Base-by-base conservation (phyloP, 2,113 vertebrate species). In the Orcinus orca region DNA sequence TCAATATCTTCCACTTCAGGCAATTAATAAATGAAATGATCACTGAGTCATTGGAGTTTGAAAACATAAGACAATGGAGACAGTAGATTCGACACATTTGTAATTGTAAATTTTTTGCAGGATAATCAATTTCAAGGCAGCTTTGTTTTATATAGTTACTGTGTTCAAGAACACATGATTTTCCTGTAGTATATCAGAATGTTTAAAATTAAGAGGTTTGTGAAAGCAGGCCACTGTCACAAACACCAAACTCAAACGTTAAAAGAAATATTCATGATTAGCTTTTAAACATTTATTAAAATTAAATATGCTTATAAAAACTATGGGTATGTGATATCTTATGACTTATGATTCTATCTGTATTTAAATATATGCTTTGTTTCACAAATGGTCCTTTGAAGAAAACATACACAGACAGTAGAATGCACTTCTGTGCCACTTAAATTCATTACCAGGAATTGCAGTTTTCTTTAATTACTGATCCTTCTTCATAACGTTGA, bases 401-500 rank as follows among this genome's bases (percentile, higher is more conserved):
- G 62, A 87, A 93, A 88, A 73, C 5, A 90, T 41, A 44, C 2
- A 71, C 12, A 36, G 5, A 70, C 23, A 83, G 47, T 79, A 85
- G 96, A 96, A 88, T 89, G 97, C 8, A 85, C 25, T 95, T 97
- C 90, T 12, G 8, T 92, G 10, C 0, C 89, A 93, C 62, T 97
- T 96, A 97, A 83, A 96, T 97, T 96, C 87, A 50, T 99, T 98
- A 99, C 98, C 98, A 99, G 87, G 95, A 98, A 95, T 99, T 99
- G 98, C 99, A 99, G 98, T 99, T 99, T 96, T 99, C 98, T 98
- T 98, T 99, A 97, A 98, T 95, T 82, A 97, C 74, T 93, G 96
- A 58, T 98, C 98, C 98, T 98, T 99, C 98, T 98, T 96, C 97
- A 11, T 98, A 98, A 95, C 94, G 95, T n/a, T 60, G 97, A 50